Evolutionary conservation across 1,140 invertebrate genomes (phyloP).

Genomic region (Hyposmocoma kahamanoa): DNA sequence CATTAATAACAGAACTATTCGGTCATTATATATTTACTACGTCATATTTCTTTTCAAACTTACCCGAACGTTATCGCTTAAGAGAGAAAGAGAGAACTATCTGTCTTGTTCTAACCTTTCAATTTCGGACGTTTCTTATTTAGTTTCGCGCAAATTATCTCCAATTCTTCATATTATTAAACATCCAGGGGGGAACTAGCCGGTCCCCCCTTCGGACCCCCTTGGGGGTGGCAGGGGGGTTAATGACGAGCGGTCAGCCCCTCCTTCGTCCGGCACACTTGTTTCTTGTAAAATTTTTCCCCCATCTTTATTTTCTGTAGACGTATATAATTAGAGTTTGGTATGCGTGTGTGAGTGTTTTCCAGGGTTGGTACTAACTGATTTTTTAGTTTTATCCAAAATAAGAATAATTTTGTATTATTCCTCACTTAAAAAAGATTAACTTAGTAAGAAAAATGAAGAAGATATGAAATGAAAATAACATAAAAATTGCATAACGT

Average conservation of each 20-base stretch:
- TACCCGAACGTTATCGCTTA: no score
- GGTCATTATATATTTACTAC: no score
- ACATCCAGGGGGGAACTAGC: slow-evolving; percentile 65
- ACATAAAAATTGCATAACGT: no score
- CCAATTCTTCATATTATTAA: slow-evolving; percentile 73
- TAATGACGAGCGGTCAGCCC: slow-evolving; percentile 67
- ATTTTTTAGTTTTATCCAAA: no score
- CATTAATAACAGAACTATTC: no score
- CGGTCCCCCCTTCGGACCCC: no score
- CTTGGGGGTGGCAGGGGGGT: no score
- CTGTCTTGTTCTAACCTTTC: slow-evolving; percentile 48
- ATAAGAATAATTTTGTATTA: no score
- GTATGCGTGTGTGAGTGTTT: slow-evolving; percentile 34
- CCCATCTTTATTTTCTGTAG: slow-evolving; percentile 71
- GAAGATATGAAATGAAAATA: no score
- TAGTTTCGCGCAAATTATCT: slow-evolving; percentile 73
- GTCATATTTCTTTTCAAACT: no score
- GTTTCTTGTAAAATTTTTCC: slow-evolving; percentile 71
- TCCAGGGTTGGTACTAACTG: not conserved
- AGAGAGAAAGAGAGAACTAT: slow-evolving; percentile 21
- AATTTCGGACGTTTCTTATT: slow-evolving; percentile 72
- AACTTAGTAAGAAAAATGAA: no score
- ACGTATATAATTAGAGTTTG: slow-evolving; percentile 65
- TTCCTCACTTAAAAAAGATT: no score
- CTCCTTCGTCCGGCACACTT: slow-evolving; percentile 55